A percentile compares a stretch with the other conserved stretches of the same genome.
phyloP scores from a whole-genome alignment of 2,888 invertebrate species.

The Tipula vernalis region DNA sequence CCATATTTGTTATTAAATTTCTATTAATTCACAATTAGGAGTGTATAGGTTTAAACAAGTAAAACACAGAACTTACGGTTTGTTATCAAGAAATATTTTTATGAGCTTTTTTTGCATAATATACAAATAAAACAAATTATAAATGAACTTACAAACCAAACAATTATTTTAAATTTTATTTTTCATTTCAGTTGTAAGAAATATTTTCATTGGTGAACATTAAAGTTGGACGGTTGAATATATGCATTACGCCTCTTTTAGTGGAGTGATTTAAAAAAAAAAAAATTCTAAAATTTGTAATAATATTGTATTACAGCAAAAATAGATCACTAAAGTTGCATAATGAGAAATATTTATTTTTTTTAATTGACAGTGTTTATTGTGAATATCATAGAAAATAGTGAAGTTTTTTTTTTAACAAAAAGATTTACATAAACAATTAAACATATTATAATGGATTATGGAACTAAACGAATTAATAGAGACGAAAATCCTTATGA shows the following conservation, averaged over 20 bases:
- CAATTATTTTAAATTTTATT: background rate
- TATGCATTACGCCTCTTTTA: background rate
- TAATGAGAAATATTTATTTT: background rate
- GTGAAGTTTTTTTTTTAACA: background rate
- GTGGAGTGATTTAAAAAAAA: background rate
- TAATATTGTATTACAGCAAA: background rate
- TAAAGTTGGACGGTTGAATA: background rate
- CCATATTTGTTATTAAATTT: no score
- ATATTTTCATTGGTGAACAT: background rate
- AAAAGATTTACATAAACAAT: background rate
- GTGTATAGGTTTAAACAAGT: no score
- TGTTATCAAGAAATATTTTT: background rate
- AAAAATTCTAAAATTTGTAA: background rate
- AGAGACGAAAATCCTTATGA: slow-evolving; percentile 13
- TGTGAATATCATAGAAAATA: background rate
- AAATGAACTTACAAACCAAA: background rate
- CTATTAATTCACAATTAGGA: no score
- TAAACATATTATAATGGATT: background rate
- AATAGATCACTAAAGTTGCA: background rate
- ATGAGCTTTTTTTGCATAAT: background rate
- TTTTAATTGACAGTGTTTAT: background rate
- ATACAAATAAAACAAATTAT: background rate
- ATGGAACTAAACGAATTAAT: background rate
- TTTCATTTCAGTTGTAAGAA: background rate
- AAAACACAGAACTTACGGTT: background rate